Conservation (phyloP, 2,888 invertebrate genomes). For the Melikaiella ostensackeni region DNA sequence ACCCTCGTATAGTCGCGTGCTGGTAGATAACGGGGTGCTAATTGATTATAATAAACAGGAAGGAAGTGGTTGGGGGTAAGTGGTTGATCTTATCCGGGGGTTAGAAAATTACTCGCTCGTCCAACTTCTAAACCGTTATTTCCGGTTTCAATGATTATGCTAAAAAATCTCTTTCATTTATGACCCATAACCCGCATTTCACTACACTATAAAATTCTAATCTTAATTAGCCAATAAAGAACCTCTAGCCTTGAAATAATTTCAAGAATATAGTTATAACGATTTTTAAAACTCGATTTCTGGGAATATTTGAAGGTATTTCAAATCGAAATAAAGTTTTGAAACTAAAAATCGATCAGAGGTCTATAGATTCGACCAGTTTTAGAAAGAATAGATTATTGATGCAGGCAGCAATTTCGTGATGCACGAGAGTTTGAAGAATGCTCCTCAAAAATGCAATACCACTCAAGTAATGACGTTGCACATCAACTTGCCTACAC, state of each 20-base stretch:
- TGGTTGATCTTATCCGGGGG: conserved; percentile 55
- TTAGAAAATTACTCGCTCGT: conserved; percentile 48
- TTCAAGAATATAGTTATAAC: too few relatives aligned
- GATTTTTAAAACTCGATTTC: neutral
- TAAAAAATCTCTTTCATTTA: conserved; percentile 25
- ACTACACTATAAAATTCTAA: neutral
- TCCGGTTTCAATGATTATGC: conserved; percentile 47
- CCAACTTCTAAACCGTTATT: conserved; percentile 54
- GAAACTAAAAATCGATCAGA: too few relatives aligned
- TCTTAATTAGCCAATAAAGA: neutral
- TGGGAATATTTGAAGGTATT: too few relatives aligned
- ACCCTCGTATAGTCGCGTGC: conserved; percentile 64
- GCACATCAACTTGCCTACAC: neutral
- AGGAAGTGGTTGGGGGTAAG: conserved; percentile 58
- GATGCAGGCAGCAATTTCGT: neutral
- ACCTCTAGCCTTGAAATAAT: neutral
- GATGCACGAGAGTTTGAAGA: neutral
- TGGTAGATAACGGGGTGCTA: conserved; percentile 72
- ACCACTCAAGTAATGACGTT: neutral
- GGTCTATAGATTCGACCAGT: neutral
- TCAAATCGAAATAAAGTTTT: too few relatives aligned
- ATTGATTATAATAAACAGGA: conserved; percentile 75
- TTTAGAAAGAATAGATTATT: neutral
- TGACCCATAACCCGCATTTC: neutral
- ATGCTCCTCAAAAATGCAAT: neutral